Conservation (phyloP, 2,797 vertebrate genomes). For the Galagoides demidoff region DNA sequence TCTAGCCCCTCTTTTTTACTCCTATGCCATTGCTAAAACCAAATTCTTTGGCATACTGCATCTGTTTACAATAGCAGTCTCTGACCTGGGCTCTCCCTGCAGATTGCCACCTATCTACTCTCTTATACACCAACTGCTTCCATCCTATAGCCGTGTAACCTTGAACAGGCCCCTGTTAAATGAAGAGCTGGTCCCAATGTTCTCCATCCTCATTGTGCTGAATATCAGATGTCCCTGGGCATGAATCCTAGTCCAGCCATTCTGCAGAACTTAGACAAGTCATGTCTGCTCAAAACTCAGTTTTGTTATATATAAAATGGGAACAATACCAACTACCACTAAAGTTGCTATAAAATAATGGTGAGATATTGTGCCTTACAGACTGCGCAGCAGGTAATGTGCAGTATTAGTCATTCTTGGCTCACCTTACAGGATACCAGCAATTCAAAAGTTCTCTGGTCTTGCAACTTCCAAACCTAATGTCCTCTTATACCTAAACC, state of each 20-base stretch:
- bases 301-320: neutral
- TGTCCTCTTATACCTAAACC: neutral
- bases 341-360: neutral
- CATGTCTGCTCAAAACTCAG: neutral
- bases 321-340: neutral
- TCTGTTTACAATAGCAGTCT: neutral
- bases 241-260: neutral
- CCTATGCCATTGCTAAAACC: neutral
- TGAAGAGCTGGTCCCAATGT: neutral
- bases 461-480: neutral
- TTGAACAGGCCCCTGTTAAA: neutral
- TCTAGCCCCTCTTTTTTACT: too few relatives aligned
- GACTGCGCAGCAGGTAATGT: neutral
- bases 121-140: neutral
- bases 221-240: neutral
- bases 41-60: too few relatives aligned
- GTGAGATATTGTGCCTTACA: neutral
- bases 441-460: neutral
- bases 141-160: neutral
- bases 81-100: neutral
- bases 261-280: neutral
- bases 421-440: neutral
- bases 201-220: neutral
- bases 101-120: neutral
- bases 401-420: too few relatives aligned